Evolutionary conservation across 2,113 vertebrate species (phyloP), one percentile per base, ranked within the genome.

Genomic region (Mandrillus leucophaeus): DNA sequence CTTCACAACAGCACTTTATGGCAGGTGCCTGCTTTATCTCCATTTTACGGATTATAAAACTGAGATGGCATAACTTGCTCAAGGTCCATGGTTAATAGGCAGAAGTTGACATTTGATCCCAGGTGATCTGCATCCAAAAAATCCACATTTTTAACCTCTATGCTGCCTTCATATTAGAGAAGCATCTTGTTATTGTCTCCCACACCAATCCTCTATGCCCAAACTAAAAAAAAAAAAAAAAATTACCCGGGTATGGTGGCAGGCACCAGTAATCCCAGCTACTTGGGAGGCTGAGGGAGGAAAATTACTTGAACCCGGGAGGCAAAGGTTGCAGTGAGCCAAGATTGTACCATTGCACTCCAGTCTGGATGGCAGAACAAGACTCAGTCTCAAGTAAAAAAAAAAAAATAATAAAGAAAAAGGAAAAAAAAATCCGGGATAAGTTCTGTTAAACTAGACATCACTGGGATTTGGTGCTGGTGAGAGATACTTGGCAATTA

Each of bases 1-100:
- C 8, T 57, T 81, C 30, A 90, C 2, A 25, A 57, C 8, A 85
- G 27, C 48, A 2, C 23, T 59, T 76, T 92, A 85, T 79, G 50
- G 11, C 72, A 66, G 43, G 18, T 95, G 18, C 70, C 20, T 90
- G 2, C 14, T 66, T 93, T 61, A 78, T 50, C 43, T 23, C 12
- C 45, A 50, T 93, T 92, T 96, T 83, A 55, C 55, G 84, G 45
- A 90, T 84, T 86, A 50, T 82, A 57, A 97, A 97, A 92, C 12
- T 66, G 45, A 55, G 22, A 80, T 38, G 17, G 35, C 13, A 75
- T 25, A 84, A 82, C 6, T 94, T 95, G 27, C 20, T 45, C 72
- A 72, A 66, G 4, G 14, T 91, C 70, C 38, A 48, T 48, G 38
- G 25, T 20, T 86, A 84, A 61, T 59, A 84, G 48, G 8, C 66